Conservation (phyloP, 2,113 vertebrate genomes). For the Chroicocephalus ridibundus region DNA sequence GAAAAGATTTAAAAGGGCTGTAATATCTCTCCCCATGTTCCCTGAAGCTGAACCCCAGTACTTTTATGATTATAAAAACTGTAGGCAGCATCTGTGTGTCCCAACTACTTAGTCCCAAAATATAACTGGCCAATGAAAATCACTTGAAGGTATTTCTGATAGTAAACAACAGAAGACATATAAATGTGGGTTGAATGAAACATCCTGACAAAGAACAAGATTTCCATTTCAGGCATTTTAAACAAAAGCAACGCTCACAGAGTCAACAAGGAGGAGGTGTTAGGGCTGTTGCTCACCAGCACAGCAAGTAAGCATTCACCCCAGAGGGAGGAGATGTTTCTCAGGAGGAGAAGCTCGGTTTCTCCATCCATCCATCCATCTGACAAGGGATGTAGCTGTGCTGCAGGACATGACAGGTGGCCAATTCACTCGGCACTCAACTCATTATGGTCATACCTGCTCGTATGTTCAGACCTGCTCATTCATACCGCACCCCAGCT, state of each 20-base stretch:
- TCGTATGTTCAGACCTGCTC: neutral
- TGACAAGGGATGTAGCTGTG: fast-evolving
- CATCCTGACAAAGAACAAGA: neutral
- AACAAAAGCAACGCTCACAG: neutral
- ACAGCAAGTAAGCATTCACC: no score
- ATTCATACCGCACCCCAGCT: neutral
- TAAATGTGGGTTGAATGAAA: neutral
- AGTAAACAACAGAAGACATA: neutral
- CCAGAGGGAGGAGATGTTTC: neutral
- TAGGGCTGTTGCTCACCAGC: neutral
- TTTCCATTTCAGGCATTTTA: neutral
- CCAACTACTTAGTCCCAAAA: neutral
- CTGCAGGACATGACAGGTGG: neutral
- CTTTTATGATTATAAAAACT: neutral
- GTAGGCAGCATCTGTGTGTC: neutral
- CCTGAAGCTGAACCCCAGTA: neutral
- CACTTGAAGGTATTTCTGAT: neutral
- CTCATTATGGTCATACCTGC: neutral
- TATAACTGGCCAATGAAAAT: neutral
- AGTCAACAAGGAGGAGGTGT: neutral
- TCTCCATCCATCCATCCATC: fast-evolving
- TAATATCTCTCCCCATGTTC: neutral
- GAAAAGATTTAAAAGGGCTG: neutral
- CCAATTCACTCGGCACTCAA: fast-evolving
- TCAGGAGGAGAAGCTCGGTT: neutral